These are phyloP conservation scores for Leucoraja ocellata DNA, from an alignment of 2,797 vertebrate genomes.

Conservation along the genomic window DNA sequence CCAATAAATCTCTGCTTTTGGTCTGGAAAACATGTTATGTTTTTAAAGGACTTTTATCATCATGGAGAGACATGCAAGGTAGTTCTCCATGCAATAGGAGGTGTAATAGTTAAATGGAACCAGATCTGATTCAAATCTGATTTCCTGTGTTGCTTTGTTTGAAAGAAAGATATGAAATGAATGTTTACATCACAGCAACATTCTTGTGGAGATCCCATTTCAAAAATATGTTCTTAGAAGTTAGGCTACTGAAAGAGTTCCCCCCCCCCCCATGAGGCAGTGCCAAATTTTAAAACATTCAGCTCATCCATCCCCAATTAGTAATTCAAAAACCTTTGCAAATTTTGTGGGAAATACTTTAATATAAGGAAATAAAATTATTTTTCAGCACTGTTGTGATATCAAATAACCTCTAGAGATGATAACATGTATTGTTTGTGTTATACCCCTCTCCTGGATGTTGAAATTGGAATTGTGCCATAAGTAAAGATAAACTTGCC, in stretches of 20 bases:
- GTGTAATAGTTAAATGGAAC: not conserved
- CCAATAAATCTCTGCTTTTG: not conserved
- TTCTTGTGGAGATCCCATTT: not conserved
- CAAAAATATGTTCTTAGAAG: not conserved
- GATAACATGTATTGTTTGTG: not conserved
- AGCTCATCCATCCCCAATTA: not conserved
- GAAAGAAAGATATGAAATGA: not conserved
- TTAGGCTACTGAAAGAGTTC: not conserved
- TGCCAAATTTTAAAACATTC: not conserved
- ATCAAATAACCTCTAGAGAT: not conserved
- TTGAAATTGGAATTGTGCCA: slow-evolving; percentile 8
- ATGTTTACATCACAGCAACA: not conserved
- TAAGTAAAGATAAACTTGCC: not conserved
- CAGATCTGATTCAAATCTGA: not conserved
- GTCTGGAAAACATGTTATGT: not conserved
- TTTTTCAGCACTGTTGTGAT: not conserved
- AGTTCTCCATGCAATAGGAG: not conserved
- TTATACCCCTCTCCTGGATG: not conserved
- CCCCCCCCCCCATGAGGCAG: not conserved
- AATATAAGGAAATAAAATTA: not conserved
- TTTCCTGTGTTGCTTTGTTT: not conserved
- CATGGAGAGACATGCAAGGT: not conserved
- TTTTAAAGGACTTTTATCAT: not conserved
- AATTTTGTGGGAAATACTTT: not conserved
- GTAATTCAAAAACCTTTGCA: not conserved